Conservation (phyloP, 2,797 vertebrate genomes). For the Enteromius thamalakanensis region DNA sequence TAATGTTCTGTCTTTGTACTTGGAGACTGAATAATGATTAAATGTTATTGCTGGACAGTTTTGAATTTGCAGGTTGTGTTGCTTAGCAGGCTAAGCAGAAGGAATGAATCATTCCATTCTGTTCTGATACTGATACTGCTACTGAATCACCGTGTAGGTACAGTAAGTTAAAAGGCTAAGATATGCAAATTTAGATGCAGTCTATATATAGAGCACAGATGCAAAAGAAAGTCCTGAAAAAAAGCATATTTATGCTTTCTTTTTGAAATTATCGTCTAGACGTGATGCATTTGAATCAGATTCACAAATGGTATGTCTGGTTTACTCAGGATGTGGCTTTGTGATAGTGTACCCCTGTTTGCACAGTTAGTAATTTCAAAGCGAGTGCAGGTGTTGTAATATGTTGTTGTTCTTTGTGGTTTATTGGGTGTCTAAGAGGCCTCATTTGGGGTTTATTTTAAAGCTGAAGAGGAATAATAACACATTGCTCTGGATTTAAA, state of each 20-base stretch:
- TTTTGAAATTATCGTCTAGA: not conserved
- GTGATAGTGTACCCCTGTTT: not conserved
- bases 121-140: conserved; percentile 4
- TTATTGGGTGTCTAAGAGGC: not conserved
- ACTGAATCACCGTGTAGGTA: conserved; percentile 49
- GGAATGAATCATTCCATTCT: not conserved
- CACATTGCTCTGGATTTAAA: conserved; percentile 67
- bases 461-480: conserved; percentile 60
- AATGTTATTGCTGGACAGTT: not conserved
- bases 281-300: not conserved
- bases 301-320: not conserved
- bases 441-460: conserved; percentile 46
- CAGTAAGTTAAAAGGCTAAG: conserved; percentile 45
- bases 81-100: not conserved
- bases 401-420: not conserved
- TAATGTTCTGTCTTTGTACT: not conserved
- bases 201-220: not conserved
- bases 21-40: not conserved
- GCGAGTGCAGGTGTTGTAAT: conserved; percentile 2
- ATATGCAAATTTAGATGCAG: not conserved
- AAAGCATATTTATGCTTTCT: not conserved
- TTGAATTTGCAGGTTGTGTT: conserved; percentile 9
- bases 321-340: conserved; percentile 2
- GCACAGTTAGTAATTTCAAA: not conserved
- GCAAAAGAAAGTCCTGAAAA: not conserved